Evolutionary conservation across 1,140 invertebrate genomes (phyloP).

Genomic region (Lanistes nyassanus): DNA sequence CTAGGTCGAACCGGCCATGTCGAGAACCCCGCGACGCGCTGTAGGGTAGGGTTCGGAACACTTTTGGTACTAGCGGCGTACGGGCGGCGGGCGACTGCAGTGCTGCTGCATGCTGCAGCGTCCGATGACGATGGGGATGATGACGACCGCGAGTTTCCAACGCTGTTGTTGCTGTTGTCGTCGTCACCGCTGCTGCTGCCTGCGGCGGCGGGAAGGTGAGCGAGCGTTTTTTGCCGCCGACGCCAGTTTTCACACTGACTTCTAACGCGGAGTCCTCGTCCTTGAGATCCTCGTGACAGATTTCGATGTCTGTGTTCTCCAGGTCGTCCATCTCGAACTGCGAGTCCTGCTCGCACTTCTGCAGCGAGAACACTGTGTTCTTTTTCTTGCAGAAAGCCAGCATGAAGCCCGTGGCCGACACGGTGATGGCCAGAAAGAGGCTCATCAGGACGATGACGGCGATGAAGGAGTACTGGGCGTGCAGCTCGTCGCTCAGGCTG

Average conservation of each 20-base stretch:
- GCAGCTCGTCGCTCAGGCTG: slow-evolving; percentile 2
- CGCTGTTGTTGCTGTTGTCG: slow-evolving; percentile 6
- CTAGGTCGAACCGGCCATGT: neutral
- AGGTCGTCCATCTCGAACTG: slow-evolving; percentile 56
- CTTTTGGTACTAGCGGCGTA: slow-evolving; percentile 5
- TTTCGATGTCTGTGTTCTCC: slow-evolving; percentile 51
- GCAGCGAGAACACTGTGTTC: slow-evolving; percentile 58
- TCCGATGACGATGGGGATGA: neutral
- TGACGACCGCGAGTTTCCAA: neutral
- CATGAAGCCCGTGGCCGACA: slow-evolving; percentile 49
- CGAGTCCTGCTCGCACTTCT: slow-evolving; percentile 52
- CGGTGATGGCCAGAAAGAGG: slow-evolving; percentile 58
- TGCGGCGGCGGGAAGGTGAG: slow-evolving; percentile 6
- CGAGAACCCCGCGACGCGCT: no score
- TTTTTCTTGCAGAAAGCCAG: slow-evolving; percentile 62
- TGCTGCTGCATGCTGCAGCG: no score
- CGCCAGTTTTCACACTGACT: neutral
- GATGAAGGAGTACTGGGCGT: slow-evolving; percentile 41
- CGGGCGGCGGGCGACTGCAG: neutral
- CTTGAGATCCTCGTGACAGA: slow-evolving; percentile 21
- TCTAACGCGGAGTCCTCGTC: neutral
- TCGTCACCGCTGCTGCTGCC: neutral
- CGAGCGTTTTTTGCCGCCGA: neutral
- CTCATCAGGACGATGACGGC: slow-evolving; percentile 48
- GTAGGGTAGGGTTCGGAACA: neutral